Base-by-base conservation (phyloP, 2,113 vertebrate genomes). In the Propithecus coquereli region DNA sequence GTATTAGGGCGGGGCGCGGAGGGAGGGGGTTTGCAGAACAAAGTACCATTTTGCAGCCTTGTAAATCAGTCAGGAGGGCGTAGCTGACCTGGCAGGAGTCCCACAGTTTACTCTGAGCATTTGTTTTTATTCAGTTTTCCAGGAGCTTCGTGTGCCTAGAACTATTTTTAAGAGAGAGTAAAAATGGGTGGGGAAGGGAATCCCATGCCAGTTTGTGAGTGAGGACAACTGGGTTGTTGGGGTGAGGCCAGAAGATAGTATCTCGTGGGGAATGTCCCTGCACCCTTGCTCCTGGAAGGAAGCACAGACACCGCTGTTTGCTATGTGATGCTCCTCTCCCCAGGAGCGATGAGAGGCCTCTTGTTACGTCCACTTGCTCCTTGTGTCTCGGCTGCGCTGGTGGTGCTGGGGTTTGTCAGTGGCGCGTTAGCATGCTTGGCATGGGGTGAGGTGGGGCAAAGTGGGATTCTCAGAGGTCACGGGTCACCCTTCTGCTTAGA, bases 61-160 rank as follows among this genome's bases (percentile, higher is more conserved):
- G 95, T 98, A 97, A 98, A 98, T 98, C 96, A 97, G 97, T 98
- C 97, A 97, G 97, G 97, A 98, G 96, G 97, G 97, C 43, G 93
- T 98, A 97, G 98, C 97, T 96, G 85, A 77, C 94, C 98, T 98
- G 96, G 98, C 80, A 4, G 30, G 77, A 93, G 97, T 97, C 95
- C 97, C 71, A 0, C 5, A 4, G 71, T 87, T 90, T 34, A 22
- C 91, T 43, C 40, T 34, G 82, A 82, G n/a, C 57, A 5, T 92
- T 95, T 54, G 89, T 73, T 84, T 93, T 66, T 52, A 34, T n/a
- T 96, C 57, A 61, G 59, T 61, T 61, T 61, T 61, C 76, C 77
- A 76, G 82, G 43, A 88, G 68, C 61, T 92, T 86, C 5, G 0
- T 81, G 65, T 47, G 20, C 61, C 57, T 30, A 86, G 65, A 79